Percentiles rank a stretch among this genome's conserved stretches.
phyloP scores from a whole-genome alignment of 2,888 invertebrate species.

The Hydropsyche betteni region DNA sequence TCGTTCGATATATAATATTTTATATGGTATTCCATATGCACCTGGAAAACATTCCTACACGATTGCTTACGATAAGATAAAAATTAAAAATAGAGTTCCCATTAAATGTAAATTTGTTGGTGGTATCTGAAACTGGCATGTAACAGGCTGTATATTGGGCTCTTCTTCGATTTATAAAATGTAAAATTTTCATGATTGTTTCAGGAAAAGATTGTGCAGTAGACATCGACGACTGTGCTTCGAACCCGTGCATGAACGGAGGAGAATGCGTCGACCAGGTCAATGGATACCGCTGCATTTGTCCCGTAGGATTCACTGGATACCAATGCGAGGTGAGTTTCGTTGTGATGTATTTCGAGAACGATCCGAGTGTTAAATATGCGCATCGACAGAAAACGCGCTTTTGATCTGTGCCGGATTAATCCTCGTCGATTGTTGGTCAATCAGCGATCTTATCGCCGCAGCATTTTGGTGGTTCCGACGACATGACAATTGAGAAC shows the following conservation, averaged over 20 bases:
- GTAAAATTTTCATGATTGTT: conserved; percentile 48
- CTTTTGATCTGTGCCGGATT: conserved; percentile 8
- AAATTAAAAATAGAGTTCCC: too few species aligned
- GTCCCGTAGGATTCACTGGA: conserved; percentile 89
- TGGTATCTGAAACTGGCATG: too few species aligned
- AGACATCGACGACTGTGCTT: conserved; percentile 88
- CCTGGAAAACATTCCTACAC: too few species aligned
- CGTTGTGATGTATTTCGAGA: neutral
- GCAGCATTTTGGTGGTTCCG: neutral
- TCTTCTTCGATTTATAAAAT: too few species aligned
- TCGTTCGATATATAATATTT: too few species aligned
- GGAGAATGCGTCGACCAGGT: conserved; percentile 90
- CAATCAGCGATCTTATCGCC: neutral
- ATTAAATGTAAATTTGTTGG: too few species aligned
- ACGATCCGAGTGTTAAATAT: neutral
- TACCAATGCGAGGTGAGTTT: conserved; percentile 81
- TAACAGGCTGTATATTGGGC: too few species aligned
- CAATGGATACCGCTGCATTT: conserved; percentile 87
- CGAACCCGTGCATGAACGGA: conserved; percentile 87
- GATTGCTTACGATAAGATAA: too few species aligned
- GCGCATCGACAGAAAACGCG: neutral
- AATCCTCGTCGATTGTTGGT: conserved; percentile 1
- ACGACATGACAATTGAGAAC: neutral
- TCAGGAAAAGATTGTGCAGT: conserved; percentile 82
- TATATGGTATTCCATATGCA: too few species aligned